Evolutionary conservation across 2,797 vertebrate genomes (phyloP).

Genomic region (Channallabes apus): DNA sequence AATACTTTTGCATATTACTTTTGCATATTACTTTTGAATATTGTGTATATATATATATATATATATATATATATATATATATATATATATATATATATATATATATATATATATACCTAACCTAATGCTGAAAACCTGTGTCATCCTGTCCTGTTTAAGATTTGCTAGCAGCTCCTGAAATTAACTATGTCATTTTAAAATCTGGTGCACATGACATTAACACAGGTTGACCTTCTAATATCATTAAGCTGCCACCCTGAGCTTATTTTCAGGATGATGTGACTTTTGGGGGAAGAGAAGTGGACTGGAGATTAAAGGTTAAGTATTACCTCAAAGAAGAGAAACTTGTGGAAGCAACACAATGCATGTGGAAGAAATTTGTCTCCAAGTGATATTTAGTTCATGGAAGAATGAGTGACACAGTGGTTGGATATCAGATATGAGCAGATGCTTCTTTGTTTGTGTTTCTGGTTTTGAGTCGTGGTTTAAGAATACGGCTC

Average conservation of each 20-base stretch:
- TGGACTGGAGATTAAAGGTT: background rate
- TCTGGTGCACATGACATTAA: background rate
- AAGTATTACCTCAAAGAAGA: background rate
- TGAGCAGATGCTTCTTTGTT: conserved; percentile 6
- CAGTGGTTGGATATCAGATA: conserved; percentile 3
- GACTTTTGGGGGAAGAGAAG: background rate
- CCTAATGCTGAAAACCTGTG: background rate
- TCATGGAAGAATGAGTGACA: background rate
- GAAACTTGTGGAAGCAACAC: background rate
- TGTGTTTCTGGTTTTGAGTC: background rate
- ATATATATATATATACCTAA: too few species aligned
- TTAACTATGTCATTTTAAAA: background rate
- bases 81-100: too few species aligned
- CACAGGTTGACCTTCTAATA: background rate
- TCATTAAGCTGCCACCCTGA: background rate
- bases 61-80: too few species aligned
- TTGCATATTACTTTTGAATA: too few species aligned
- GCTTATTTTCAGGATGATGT: background rate
- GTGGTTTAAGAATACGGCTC: background rate
- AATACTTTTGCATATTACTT: too few species aligned
- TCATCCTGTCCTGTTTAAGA: background rate
- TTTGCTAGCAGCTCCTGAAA: background rate
- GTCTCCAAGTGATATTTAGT: background rate
- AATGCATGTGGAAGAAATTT: background rate
- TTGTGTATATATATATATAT: too few species aligned